phyloP scores from a whole-genome alignment of 2,888 invertebrate genomes.

The Drosophila algonquin region DNA sequence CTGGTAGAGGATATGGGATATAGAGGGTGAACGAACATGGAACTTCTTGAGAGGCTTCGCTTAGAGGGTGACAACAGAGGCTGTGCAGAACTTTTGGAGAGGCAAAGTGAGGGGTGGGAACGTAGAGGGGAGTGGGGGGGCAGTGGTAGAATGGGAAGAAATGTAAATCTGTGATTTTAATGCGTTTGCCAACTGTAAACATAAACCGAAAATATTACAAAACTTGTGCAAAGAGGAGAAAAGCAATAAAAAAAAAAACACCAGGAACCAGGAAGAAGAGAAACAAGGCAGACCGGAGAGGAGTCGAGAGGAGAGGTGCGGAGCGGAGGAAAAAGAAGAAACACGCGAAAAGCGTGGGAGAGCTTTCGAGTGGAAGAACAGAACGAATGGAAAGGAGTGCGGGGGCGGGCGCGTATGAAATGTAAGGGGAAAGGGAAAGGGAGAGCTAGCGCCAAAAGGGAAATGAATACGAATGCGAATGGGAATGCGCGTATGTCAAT shows the following conservation, averaged over 20 bases:
- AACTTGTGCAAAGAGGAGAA: slow-evolving; percentile 76
- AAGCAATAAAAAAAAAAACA: slow-evolving; percentile 54
- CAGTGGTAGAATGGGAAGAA: slow-evolving; percentile 43
- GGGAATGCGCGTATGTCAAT: slow-evolving; percentile 78
- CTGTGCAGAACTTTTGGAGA: background rate
- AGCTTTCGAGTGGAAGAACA: slow-evolving; percentile 1
- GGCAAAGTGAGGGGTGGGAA: background rate
- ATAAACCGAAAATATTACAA: slow-evolving; percentile 81
- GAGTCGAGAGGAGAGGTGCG: background rate
- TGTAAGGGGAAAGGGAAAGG: slow-evolving; percentile 4
- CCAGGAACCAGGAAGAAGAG: background rate
- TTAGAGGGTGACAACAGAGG: background rate
- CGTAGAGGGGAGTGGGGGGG: background rate
- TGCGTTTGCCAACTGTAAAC: slow-evolving; percentile 81
- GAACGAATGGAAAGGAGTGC: background rate
- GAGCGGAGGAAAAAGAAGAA: background rate
- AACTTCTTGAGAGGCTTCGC: background rate
- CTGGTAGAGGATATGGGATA: background rate
- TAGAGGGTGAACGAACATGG: background rate
- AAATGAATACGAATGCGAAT: slow-evolving; percentile 73
- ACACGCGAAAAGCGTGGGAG: slow-evolving; percentile 1
- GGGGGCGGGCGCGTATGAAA: no score
- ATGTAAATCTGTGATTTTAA: slow-evolving; percentile 81
- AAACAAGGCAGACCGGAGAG: background rate
- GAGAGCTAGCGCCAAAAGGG: slow-evolving; percentile 37